phyloP scores from a whole-genome alignment of 2,888 invertebrate genomes.

The Scaptomyza parva region DNA sequence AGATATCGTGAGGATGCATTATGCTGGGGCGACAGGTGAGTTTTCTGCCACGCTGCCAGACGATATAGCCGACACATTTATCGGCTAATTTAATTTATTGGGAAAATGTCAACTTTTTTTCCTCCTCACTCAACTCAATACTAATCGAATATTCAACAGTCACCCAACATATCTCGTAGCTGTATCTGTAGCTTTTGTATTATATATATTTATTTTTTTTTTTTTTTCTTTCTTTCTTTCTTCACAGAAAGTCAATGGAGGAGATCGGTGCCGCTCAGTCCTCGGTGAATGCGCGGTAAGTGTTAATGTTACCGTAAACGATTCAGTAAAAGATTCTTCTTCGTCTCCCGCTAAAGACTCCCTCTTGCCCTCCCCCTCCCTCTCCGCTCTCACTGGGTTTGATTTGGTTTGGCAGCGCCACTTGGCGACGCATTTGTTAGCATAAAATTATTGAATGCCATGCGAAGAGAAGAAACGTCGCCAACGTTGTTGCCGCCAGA shows the following conservation, averaged over 20 bases:
- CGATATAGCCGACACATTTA: conserved; percentile 80
- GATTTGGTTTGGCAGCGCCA: conserved; percentile 69
- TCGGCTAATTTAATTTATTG: conserved; percentile 83
- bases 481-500: conserved; percentile 70
- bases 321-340: conserved; percentile 37
- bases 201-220: conserved; percentile 14
- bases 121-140: conserved; percentile 41
- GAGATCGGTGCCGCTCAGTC: conserved; percentile 92
- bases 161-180: conserved; percentile 17
- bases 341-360: conserved; percentile 10
- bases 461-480: conserved; percentile 62
- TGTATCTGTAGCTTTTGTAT: conserved; percentile 31
- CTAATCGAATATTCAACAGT: conserved; percentile 76
- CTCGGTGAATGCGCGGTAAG: conserved; percentile 95
- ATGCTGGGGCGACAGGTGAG: conserved; percentile 96
- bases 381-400: background rate
- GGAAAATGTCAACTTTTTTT: conserved; percentile 81
- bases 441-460: conserved; percentile 84
- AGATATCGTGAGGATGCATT: conserved; percentile 95
- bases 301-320: conserved; percentile 84
- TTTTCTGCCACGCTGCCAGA: conserved; percentile 65
- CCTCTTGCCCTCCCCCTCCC: conserved; percentile 1
- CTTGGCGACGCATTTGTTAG: conserved; percentile 83
- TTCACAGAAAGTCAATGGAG: conserved; percentile 94
- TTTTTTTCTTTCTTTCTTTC: conserved; percentile 82